Evolutionary conservation across 1,140 invertebrate species (phyloP), one percentile per base, ranked within the genome.

Genomic region (Hormaphis cornu): DNA sequence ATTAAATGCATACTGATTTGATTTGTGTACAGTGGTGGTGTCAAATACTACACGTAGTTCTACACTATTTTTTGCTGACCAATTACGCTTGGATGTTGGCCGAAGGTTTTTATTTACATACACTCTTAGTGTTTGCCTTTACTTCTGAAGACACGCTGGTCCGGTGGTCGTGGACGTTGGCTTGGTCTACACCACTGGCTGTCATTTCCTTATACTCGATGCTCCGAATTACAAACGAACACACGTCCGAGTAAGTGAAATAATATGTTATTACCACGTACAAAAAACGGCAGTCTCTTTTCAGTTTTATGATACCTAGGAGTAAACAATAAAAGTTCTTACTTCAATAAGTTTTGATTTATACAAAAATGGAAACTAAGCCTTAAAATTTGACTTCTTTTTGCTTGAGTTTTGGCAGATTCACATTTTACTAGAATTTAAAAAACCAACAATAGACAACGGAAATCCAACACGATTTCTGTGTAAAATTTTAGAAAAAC

Each of bases 31-130:
- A 95, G 86, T 76, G 83, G 1, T 86, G 86, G 78, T 98, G 95
- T 76, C 87, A 88, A 72, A 78, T 85, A 0, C 79, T 97, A 1
- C 91, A 96, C 80, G 84, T 93, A 4, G 75, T 90, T 14, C 84
- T 94, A 12, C 89, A 95, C 75, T 96, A 93, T 78, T 92, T 92
- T 72, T 82, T 96, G 53, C 81, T 95, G 33, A 91, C 90, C 69
- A 97, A 93, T 81, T 97, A 97, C 79, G 89, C 91, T 70, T 98
- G 95, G 94, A 94, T 93, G 90, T 82, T 95, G 69, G 92, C 90
- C 77, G 91, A 95, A 79, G 93, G 94, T 0, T 83, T 97, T 53
- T 97, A 97, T 78, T 82, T 97, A 44, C 93, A 96, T 77, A 95
- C 93, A 0, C 82, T 97, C 48, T 85, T 97, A 0, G 92, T 96